A percentile compares a stretch with the other conserved stretches of the same genome.
These are phyloP conservation scores for Austrofundulus limnaeus DNA, from an alignment of 2,113 vertebrate genomes.

Conservation along the genomic window DNA sequence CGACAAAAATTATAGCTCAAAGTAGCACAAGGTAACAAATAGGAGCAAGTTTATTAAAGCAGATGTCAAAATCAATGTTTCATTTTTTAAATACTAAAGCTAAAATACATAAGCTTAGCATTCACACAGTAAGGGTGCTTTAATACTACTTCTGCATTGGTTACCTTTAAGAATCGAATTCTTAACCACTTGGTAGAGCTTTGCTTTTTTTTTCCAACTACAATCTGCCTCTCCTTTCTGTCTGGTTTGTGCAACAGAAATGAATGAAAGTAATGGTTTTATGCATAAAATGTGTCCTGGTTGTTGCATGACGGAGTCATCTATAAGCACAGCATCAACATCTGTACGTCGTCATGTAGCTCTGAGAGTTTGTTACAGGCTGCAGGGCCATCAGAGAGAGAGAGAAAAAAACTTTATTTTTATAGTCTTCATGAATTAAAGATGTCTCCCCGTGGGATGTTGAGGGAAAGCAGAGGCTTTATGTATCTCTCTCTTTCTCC, in stretches of 20 bases:
- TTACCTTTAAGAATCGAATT: too few species aligned
- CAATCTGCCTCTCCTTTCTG: conserved; percentile 5
- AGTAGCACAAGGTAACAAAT: too few species aligned
- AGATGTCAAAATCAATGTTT: too few species aligned
- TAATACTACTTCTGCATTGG: too few species aligned
- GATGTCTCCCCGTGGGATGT: conserved; percentile 72
- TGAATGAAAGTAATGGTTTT: conserved; percentile 32
- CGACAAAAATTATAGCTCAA: too few species aligned
- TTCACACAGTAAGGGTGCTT: too few species aligned
- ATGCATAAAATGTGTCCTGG: conserved; percentile 34
- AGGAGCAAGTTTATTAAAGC: too few species aligned
- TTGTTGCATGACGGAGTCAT: conserved; percentile 36
- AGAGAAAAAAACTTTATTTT: conserved; percentile 76
- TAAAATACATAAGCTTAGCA: too few species aligned
- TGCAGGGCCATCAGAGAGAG: conserved; percentile 57
- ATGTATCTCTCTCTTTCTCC: conserved; percentile 60
- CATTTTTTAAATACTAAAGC: too few species aligned
- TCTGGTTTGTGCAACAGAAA: neutral
- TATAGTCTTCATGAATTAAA: conserved; percentile 80
- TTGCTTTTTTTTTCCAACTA: neutral
- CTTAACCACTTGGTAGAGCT: neutral
- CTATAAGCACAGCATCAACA: conserved; percentile 52
- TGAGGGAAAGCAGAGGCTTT: conserved; percentile 58
- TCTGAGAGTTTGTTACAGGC: conserved; percentile 69
- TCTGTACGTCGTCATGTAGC: conserved; percentile 58